A percentile compares a stretch with the other conserved stretches of the same genome.
Evolutionary conservation across 2,797 vertebrate genomes (phyloP).

Genomic region (Girardinus metallicus): DNA sequence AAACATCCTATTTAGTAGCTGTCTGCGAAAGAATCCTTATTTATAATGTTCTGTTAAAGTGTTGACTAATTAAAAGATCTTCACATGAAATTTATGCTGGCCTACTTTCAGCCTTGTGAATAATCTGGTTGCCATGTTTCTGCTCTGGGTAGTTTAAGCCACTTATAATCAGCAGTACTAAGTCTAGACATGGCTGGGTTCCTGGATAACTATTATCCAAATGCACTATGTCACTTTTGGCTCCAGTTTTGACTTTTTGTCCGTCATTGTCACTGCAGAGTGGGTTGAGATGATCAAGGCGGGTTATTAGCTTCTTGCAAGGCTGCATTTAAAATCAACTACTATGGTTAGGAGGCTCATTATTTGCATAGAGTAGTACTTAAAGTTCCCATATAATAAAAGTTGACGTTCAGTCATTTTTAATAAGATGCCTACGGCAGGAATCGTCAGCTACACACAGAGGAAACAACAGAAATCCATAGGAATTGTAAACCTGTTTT

Average conservation of each 20-base stretch:
- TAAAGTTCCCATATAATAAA: slow-evolving; percentile 2
- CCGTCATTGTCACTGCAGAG: background rate
- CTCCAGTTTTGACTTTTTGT: background rate
- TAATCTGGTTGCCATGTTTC: background rate
- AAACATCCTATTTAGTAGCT: background rate
- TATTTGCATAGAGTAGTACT: slow-evolving; percentile 6
- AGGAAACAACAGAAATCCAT: background rate
- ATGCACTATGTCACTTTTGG: background rate
- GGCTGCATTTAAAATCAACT: slow-evolving; percentile 3
- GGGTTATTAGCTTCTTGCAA: slow-evolving; percentile 2
- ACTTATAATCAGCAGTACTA: background rate
- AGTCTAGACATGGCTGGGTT: slow-evolving; percentile 1
- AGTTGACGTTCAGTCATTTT: background rate
- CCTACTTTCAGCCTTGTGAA: background rate
- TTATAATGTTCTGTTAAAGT: background rate
- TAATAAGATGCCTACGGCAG: background rate
- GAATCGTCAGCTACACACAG: background rate
- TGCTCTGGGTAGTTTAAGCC: background rate
- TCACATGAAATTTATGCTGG: no score
- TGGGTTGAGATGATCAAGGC: background rate
- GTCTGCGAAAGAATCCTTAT: background rate
- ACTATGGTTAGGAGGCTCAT: slow-evolving; percentile 7
- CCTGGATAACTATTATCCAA: background rate
- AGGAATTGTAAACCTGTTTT: background rate
- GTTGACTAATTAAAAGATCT: background rate